Evolutionary conservation across 2,797 vertebrate species (phyloP).

Genomic region (Leptodactylus fallax): DNA sequence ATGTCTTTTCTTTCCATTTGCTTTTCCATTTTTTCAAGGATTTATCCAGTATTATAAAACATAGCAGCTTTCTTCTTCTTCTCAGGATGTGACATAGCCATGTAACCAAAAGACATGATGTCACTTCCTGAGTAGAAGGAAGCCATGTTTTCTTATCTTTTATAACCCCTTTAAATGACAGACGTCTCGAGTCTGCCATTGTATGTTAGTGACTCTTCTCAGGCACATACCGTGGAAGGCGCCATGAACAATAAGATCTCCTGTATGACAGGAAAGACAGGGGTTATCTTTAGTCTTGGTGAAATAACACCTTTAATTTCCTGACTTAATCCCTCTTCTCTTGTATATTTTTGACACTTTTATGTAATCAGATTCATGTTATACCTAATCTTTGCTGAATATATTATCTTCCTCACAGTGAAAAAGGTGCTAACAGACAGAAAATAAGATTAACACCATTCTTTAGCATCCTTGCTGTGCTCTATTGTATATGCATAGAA

Average conservation of each 20-base stretch:
- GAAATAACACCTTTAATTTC: background rate
- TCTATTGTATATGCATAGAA: conserved; percentile 18
- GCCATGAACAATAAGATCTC: too few species aligned
- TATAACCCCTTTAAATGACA: too few species aligned
- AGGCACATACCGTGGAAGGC: background rate
- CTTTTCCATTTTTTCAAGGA: too few species aligned
- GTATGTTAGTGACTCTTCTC: background rate
- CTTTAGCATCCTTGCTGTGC: background rate
- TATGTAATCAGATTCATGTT: background rate
- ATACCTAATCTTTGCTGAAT: conserved; percentile 5
- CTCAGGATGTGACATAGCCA: too few species aligned
- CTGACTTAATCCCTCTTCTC: background rate
- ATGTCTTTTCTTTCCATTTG: too few species aligned
- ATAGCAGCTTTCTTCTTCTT: too few species aligned
- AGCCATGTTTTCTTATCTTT: too few species aligned
- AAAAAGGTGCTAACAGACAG: conserved; percentile 11
- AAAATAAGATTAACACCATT: background rate
- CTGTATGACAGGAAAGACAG: background rate
- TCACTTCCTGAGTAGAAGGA: too few species aligned
- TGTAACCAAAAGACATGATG: too few species aligned
- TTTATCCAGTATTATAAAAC: too few species aligned
- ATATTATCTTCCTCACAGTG: background rate
- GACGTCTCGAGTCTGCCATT: background rate
- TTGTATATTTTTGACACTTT: background rate
- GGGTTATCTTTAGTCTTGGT: background rate